Evolutionary conservation across 2,888 invertebrate species (phyloP).

Genomic region (Dynastes maya): DNA sequence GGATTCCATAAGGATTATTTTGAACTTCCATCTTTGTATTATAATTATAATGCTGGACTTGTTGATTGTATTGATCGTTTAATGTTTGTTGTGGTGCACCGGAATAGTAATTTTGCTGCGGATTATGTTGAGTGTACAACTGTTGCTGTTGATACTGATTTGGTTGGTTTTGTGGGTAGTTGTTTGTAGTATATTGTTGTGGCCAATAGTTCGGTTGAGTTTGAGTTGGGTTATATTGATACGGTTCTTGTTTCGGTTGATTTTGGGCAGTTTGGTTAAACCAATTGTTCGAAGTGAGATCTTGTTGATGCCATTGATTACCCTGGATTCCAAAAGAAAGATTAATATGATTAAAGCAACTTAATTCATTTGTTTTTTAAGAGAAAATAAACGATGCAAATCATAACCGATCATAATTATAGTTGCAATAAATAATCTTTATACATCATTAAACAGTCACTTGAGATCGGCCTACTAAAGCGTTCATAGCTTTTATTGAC

Average conservation of each 20-base stretch:
- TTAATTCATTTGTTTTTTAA: neutral
- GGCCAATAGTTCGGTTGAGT: slow-evolving; percentile 59
- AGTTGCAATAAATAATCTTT: too few relatives aligned
- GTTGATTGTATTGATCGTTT: slow-evolving; percentile 61
- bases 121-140: slow-evolving; percentile 60
- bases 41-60: slow-evolving; percentile 48
- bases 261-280: slow-evolving; percentile 66
- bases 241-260: slow-evolving; percentile 62
- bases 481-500: too few relatives aligned
- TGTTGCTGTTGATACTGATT: slow-evolving; percentile 61
- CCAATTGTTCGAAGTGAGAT: slow-evolving; percentile 70
- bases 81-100: slow-evolving; percentile 49
- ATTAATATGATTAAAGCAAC: neutral
- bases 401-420: too few relatives aligned
- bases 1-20: slow-evolving; percentile 60
- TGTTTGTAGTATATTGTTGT: slow-evolving; percentile 59
- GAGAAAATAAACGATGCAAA: too few relatives aligned
- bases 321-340: slow-evolving; percentile 13
- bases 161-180: slow-evolving; percentile 64
- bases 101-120: slow-evolving; percentile 63
- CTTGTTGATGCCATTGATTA: slow-evolving; percentile 68
- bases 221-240: slow-evolving; percentile 54
- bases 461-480: too few relatives aligned
- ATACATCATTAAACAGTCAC: too few relatives aligned
- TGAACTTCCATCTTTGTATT: slow-evolving; percentile 41